Conservation (phyloP, 2,113 vertebrate genomes). For the Laticauda colubrina region DNA sequence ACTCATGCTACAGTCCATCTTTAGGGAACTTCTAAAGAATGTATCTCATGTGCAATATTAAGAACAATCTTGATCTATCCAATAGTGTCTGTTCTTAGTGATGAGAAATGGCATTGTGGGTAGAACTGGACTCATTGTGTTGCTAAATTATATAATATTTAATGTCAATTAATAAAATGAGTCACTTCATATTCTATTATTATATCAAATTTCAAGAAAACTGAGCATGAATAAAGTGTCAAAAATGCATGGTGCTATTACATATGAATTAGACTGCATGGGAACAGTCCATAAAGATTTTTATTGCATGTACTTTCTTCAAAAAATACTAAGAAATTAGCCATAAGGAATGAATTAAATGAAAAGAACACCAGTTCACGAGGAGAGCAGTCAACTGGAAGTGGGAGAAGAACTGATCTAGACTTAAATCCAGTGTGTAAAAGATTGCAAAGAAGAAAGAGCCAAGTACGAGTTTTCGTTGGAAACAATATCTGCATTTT, state of each 20-base stretch:
- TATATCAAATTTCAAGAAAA: conserved; percentile 40
- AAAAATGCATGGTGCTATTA: conserved; percentile 26
- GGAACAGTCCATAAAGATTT: conserved; percentile 44
- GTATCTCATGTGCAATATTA: neutral
- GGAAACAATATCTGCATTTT: neutral
- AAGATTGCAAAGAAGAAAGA: neutral
- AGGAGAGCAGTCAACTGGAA: neutral
- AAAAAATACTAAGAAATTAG: conserved; percentile 26
- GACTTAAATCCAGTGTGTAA: neutral
- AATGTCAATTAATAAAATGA: conserved; percentile 26
- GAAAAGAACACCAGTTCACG: neutral
- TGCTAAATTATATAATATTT: conserved; percentile 27
- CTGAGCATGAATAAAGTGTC: conserved; percentile 27
- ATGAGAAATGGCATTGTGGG: neutral
- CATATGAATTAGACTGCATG: conserved; percentile 5
- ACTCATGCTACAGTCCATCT: neutral
- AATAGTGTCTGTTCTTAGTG: neutral
- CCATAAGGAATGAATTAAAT: neutral
- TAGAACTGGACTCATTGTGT: neutral
- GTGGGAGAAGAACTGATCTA: neutral
- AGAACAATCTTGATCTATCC: neutral
- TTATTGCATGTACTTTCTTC: conserved; percentile 24
- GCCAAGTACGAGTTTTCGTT: neutral
- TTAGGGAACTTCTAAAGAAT: neutral
- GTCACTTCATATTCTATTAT: conserved; percentile 25